Percentiles rank a stretch among this genome's conserved stretches.
phyloP scores from a whole-genome alignment of 1,140 invertebrate species.

The Acromyrmex charruanus region DNA sequence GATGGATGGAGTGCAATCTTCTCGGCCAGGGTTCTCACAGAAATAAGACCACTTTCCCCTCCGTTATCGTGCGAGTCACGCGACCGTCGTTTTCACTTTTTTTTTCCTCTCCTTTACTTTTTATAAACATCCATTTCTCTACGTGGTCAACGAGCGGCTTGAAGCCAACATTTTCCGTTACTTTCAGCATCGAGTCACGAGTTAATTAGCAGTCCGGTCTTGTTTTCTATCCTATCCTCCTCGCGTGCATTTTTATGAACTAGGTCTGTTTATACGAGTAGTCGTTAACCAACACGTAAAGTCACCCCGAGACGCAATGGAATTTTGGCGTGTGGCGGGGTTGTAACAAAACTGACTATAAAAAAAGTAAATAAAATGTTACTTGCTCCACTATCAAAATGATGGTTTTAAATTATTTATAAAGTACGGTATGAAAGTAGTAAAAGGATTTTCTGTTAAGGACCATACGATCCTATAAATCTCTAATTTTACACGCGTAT shows the following conservation, averaged over 20 bases:
- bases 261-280: conserved; percentile 42
- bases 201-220: conserved; percentile 45
- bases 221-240: background rate
- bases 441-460: background rate
- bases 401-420: conserved; percentile 13
- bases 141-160: conserved; percentile 24
- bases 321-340: conserved; percentile 8
- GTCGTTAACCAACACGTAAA: conserved; percentile 42
- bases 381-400: background rate
- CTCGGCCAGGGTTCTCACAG: conserved; percentile 33
- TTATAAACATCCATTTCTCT: conserved; percentile 51
- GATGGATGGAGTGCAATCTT: conserved; percentile 60
- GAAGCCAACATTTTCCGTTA: conserved; percentile 21
- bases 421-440: background rate
- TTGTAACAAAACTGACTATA: conserved; percentile 32
- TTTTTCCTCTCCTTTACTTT: conserved; percentile 15
- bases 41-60: conserved; percentile 53
- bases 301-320: conserved; percentile 2
- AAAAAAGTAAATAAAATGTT: conserved; percentile 27
- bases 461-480: background rate
- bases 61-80: conserved; percentile 48
- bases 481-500: conserved; percentile 2
- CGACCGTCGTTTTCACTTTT: conserved; percentile 41
- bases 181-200: conserved; percentile 26
- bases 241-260: conserved; percentile 37